These are phyloP conservation scores for Planococcus citri DNA, from an alignment of 1,140 invertebrate genomes.

Conservation along the genomic window DNA sequence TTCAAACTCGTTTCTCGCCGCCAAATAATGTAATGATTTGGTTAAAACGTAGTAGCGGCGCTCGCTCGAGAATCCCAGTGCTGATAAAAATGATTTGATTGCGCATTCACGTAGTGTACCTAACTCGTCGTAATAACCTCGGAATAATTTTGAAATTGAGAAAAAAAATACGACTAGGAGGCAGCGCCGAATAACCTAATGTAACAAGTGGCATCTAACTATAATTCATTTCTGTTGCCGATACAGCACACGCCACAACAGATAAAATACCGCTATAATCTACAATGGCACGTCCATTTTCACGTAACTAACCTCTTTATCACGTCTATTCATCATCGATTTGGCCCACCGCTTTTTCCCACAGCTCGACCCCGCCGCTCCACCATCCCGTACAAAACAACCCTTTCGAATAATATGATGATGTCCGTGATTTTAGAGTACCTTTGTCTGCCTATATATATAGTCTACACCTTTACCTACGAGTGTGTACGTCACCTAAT, in stretches of 20 bases:
- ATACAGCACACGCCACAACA: neutral
- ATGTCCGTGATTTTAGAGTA: constrained; percentile 1
- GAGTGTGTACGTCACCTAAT: too few relatives aligned
- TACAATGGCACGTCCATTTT: constrained; percentile 9
- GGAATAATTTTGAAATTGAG: neutral
- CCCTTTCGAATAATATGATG: too few relatives aligned
- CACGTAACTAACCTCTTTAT: constrained; percentile 18
- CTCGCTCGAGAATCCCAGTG: too few relatives aligned
- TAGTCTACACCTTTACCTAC: too few relatives aligned
- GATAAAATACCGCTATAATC: constrained; percentile 2
- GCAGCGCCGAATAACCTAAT: neutral
- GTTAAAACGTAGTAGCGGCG: too few relatives aligned
- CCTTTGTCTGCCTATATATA: too few relatives aligned
- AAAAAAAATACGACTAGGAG: neutral
- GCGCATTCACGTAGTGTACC: too few relatives aligned
- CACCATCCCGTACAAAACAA: neutral
- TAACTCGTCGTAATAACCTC: too few relatives aligned
- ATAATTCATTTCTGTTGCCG: constrained; percentile 4
- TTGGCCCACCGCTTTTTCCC: neutral
- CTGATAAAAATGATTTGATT: too few relatives aligned
- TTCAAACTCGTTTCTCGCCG: too few relatives aligned
- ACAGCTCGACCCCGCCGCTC: too few relatives aligned
- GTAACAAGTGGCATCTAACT: constrained; percentile 15
- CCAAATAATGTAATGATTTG: too few relatives aligned
- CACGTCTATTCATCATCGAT: constrained; percentile 11